Evolutionary conservation across 2,888 invertebrate species (phyloP), one percentile per base, ranked within the genome.

Genomic region (Gymnoscelis rufifasciata): DNA sequence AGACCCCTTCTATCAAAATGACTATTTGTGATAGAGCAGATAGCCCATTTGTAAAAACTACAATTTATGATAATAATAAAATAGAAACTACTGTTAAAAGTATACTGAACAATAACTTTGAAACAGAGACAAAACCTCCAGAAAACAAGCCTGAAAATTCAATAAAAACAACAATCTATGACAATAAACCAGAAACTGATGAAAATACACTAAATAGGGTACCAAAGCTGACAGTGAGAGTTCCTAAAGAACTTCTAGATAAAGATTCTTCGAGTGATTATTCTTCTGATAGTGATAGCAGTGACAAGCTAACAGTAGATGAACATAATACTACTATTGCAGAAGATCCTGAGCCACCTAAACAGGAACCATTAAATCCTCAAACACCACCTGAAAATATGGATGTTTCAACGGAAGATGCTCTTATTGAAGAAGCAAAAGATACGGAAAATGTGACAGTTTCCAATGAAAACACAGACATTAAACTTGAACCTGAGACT

Each of bases 211-310:
- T 88, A 45, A 88, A 88, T 69, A 90, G 90, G 76, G 92, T 92
- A 55, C 93, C 92, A 59, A 93, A 93, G 75, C 80, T 93, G 43
- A 93, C 92, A 56, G 83, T 93, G 14, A 90, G 92, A 72, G 89
- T 91, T 57, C 91, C 91, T 35, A 91, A 91, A 71, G 90, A 90
- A 63, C 90, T 90, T 50, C 68, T 86, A 50, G 89, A 88, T 57
- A 88, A 86, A 67, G 83, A 86, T 65, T 87, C 88, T 42, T 88
- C 89, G 19, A 88, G 83, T 74, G 89, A 89, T 60, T 83, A 86
- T 59, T 88, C 89, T 52, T 88, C 86, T 50, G 90, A 90, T 54
- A 91, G 90, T 78, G 91, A 91, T 69, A 83, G 83, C 43, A 91
- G 91, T 77, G 91, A 91, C 52, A 91, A 91, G 71, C 70, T 90